Base-by-base conservation (phyloP, 1,140 invertebrate genomes). In the Adelges cooleyi region DNA sequence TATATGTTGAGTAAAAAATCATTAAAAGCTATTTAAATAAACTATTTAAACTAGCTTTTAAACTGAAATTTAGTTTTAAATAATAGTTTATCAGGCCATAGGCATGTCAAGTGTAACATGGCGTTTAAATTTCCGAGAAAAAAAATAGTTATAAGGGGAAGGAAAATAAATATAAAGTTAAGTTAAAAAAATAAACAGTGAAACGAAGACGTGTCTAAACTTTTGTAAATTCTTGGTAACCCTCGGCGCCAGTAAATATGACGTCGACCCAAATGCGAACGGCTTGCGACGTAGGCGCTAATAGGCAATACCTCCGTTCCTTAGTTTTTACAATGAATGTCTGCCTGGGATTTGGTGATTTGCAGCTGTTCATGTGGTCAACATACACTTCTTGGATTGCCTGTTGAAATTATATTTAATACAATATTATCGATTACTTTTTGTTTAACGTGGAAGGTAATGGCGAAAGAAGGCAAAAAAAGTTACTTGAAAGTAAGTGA, bases 231-330 rank as follows among this genome's bases (percentile, higher is more conserved):
- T 85, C 84, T 69, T 82, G 84, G 73, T 90, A 89, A n/a, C 87
- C 88, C 75, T 91, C 88, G 23, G 89, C 89, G 44, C 89, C 89
- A 9, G 88, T 90, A 73, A 91, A 90, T 65, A 95, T 86, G 11
- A 97, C 93, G 77, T 98, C 95, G 23, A 98, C 91, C 95, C 95
- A 98, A 68, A 98, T 93, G 65, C 93, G 78, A 79, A 96, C 95
- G 0, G 92, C 88, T 75, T 96, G 93, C 17, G 92, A 84, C 8
- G 88, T 90, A 0, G 92, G 91, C 4, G 95, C 92, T 81, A 95
- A 90, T 22, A 98, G 76, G 73, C 92, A 89, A 74, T 92, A 97
- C 42, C 85, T 81, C 50, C 93, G 80, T 66, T 92, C 89, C 67
- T 85, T 83, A 0, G 94, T 96, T 76, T 97, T 97, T n/a, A 98